Base-by-base conservation (phyloP, 2,113 vertebrate species). In the Emydocephalus ijimae region DNA sequence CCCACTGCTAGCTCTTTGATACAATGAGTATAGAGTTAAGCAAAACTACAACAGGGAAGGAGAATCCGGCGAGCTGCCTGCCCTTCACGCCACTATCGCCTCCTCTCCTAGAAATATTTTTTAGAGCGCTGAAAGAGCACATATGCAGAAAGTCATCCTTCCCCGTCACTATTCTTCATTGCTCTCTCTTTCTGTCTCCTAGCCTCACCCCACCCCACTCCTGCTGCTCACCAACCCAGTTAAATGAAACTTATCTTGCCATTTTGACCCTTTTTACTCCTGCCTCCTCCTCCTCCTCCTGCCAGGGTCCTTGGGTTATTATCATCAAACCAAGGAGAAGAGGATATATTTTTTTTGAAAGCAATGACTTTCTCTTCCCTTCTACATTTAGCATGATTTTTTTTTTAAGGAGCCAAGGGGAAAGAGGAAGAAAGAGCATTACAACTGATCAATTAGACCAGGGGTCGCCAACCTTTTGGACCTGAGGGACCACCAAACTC, bases 21-120 rank as follows among this genome's bases (percentile, higher is more conserved):
- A 97, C 97, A 97, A 97, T 93, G 97, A 97, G 96, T 96, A 96
- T 95, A 97, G 97, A 97, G 97, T 97, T 97, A 96, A 97, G 97
- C 95, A 97, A 90, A 96, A 96, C 95, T 96, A 90, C 95, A 94
- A 94, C 94, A 90, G 90, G 94, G 93, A 57, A 93, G 95, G 96
- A 97, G 94, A 96, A 93, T 74, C 92, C 91, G 74, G 94, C 91
- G 18, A 93, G 52, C 93, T n/a, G 88, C 96, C 95, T 96, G 96
- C 96, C 95, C 96, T 97, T 97, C 96, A 97, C 96, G 96, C 96
- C 94, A 94, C 96, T 95, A 95, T 96, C 96, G 96, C 95, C 94
- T 93, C 90, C 95, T 96, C 95, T 95, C 92, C 93, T 64, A 92
- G 94, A 94, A 94, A 96, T 87, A 64, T 87, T 94, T 94, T 90